Percentiles rank a stretch among this genome's conserved stretches.
phyloP scores from a whole-genome alignment of 2,888 invertebrate species.

The Melinaea marsaeus region DNA sequence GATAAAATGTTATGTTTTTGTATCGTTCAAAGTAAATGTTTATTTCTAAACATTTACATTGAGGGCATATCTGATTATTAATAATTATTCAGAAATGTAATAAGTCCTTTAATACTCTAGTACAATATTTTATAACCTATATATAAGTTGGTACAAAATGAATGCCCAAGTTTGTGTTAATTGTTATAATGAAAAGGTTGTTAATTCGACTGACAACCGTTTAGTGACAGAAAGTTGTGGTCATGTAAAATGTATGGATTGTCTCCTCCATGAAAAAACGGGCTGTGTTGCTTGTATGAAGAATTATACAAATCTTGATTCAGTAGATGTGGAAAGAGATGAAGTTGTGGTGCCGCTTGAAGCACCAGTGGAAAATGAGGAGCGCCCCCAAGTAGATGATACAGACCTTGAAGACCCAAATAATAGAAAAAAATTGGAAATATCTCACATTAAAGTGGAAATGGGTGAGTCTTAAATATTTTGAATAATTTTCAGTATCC shows the following conservation, averaged over 20 bases:
- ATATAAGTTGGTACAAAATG: conserved; percentile 52
- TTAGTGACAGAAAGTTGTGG: conserved; percentile 86
- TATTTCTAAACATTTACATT: conserved; percentile 16
- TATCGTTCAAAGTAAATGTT: conserved; percentile 19
- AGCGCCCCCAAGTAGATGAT: conserved; percentile 29
- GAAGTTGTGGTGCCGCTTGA: conserved; percentile 15
- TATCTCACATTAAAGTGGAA: conserved; percentile 60
- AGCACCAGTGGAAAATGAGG: conserved; percentile 18
- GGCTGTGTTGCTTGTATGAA: conserved; percentile 79
- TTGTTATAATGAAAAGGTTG: conserved; percentile 75
- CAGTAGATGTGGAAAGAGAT: conserved; percentile 22
- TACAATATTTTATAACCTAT: conserved; percentile 24
- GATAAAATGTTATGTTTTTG: conserved; percentile 8
- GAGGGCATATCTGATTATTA: neutral
- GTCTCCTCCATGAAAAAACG: conserved; percentile 81
- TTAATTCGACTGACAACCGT: conserved; percentile 78
- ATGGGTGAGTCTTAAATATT: conserved; percentile 43
- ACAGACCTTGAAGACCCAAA: conserved; percentile 39
- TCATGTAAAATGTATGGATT: conserved; percentile 85
- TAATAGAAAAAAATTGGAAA: conserved; percentile 60
- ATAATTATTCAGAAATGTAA: conserved; percentile 1
- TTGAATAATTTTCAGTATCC: neutral
- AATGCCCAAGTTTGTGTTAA: conserved; percentile 77
- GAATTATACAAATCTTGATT: conserved; percentile 36
- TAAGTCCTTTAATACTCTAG: neutral